Evolutionary conservation across 2,888 invertebrate species (phyloP), one percentile per base, ranked within the genome.

Genomic region (Trisateles emortualis): DNA sequence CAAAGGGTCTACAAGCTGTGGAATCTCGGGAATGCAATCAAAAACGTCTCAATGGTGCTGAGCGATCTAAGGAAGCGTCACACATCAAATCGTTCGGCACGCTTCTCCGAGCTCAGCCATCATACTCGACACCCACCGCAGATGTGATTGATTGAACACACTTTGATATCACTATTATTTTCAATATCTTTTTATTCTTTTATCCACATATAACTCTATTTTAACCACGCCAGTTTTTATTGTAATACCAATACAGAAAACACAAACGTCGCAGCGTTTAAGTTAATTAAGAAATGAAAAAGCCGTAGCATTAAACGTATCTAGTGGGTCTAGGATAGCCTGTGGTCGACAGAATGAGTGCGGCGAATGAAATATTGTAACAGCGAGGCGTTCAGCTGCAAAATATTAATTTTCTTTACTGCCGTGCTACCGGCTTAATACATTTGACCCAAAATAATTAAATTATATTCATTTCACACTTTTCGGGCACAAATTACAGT

Each of bases 1-100:
- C 49, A 72, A 65, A 62, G 61, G 65, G 47, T 65, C 71, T 72
- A 65, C 67, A 60, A 68, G 56, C 66, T 52, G 66, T 61, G 64
- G 65, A 64, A 74, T 74, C 64, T 52, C 46, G 40, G 68, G 74
- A 76, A 79, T 78, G 76, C 72, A 74, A 79, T 78, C 76, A 79
- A 80, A 77, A 79, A 74, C 75, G 72, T 68, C 65, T 65, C 64
- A 68, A 64, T 71, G 59, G 62, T 65, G 47, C 48, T 62, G 46
- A 63, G 65, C 64, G 58, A 63, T 59, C 55, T 64, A 48, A 68
- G 68, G 69, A 68, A 72, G 61, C 65, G 72, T 67, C 74, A 68
- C 73, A 68, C 64, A 59, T 68, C 59, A 68, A 73, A 76, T 73
- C 70, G 69, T 57, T 68, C 56, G 66, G 66, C 74, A 74, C 74